A percentile compares a stretch with the other conserved stretches of the same genome.
phyloP scores from a whole-genome alignment of 1,140 invertebrate genomes.

The Bombyx mori region DNA sequence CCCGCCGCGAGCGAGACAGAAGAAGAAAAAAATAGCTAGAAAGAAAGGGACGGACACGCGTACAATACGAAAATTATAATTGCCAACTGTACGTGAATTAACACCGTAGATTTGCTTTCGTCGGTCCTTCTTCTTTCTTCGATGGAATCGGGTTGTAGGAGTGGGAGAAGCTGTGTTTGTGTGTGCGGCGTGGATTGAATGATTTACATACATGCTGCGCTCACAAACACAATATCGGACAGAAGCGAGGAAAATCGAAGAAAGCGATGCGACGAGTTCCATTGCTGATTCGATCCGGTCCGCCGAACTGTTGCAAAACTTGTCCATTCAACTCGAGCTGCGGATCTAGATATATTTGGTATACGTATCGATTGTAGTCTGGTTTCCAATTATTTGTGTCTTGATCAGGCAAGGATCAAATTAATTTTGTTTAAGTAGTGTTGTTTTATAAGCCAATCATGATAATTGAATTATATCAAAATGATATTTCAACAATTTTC shows the following conservation, averaged over 20 bases:
- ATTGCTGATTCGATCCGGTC: constrained; percentile 12
- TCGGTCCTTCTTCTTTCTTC: constrained; percentile 30
- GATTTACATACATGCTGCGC: constrained; percentile 53
- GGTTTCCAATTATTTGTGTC: too few relatives aligned
- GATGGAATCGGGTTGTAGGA: constrained; percentile 21
- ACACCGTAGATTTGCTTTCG: constrained; percentile 53
- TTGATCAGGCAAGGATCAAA: too few relatives aligned
- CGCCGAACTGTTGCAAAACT: too few relatives aligned
- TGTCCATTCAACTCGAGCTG: too few relatives aligned
- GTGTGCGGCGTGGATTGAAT: constrained; percentile 30
- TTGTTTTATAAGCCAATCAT: too few relatives aligned
- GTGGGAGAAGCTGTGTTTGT: constrained; percentile 40
- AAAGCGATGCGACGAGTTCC: constrained; percentile 37
- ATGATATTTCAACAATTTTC: too few relatives aligned
- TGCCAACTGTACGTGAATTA: constrained; percentile 69
- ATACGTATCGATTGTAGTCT: too few relatives aligned
- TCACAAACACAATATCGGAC: constrained; percentile 59
- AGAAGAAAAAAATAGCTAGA: constrained; percentile 41
- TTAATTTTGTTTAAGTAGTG: too few relatives aligned
- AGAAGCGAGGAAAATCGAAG: constrained; percentile 53
- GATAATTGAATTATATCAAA: too few relatives aligned
- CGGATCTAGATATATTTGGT: too few relatives aligned
- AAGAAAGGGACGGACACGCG: constrained; percentile 46
- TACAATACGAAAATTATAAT: constrained; percentile 67
- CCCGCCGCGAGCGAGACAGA: constrained; percentile 33